Evolutionary conservation across 35 echinoderm and acorn worm species (phyloP).

Genomic region (Hemicentrotus pulcherrimus): DNA sequence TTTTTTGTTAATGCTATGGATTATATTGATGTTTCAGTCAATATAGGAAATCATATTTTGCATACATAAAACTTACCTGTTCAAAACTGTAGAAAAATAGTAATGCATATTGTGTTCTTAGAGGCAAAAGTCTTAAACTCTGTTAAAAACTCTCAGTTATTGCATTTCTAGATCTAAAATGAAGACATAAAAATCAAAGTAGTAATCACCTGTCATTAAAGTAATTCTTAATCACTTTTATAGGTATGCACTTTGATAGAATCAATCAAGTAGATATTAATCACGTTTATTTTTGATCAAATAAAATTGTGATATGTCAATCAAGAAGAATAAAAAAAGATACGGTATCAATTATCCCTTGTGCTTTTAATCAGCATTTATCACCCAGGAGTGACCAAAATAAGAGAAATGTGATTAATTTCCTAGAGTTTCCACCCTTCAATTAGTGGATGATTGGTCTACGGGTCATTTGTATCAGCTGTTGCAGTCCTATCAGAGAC

Average conservation of each 20-base stretch:
- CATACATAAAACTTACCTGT: no score
- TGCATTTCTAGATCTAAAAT: no score
- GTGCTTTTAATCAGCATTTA: neutral
- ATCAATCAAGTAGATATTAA: neutral
- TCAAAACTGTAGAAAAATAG: no score
- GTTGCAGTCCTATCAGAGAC: neutral
- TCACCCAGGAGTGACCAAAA: neutral
- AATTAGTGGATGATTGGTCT: neutral
- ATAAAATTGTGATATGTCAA: neutral
- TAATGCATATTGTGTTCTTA: no score
- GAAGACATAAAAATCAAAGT: no score
- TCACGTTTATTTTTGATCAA: neutral
- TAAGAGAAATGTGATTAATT: neutral
- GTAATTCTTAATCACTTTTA: neutral
- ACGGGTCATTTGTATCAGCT: neutral
- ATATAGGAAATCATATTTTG: no score
- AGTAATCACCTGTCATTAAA: no score
- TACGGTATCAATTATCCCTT: neutral
- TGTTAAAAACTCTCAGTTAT: no score
- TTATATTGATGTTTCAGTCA: no score
- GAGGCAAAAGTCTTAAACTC: no score
- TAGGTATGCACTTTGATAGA: neutral
- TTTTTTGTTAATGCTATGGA: no score
- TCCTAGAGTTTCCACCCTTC: neutral
- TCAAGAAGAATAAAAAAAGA: neutral